These are phyloP conservation scores for Microdon myrmicae DNA, from an alignment of 2,888 invertebrate species.

Conservation along the genomic window DNA sequence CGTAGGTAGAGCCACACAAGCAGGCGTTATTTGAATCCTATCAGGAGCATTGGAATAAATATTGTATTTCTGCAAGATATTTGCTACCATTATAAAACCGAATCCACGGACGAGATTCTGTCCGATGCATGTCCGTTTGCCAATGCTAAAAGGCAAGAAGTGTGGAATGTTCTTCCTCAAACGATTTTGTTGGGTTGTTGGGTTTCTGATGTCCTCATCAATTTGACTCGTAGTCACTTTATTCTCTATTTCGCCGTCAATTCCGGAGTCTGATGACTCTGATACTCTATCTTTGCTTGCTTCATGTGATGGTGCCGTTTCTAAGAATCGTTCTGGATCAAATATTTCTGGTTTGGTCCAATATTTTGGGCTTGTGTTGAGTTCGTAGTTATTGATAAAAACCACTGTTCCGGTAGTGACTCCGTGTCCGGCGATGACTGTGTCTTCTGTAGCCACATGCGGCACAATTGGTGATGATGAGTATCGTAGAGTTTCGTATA, in stretches of 20 bases:
- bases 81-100: slow-evolving; percentile 78
- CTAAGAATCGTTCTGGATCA: slow-evolving; percentile 80
- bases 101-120: slow-evolving; percentile 82
- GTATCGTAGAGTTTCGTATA: slow-evolving; percentile 81
- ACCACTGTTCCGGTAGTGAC: slow-evolving; percentile 82
- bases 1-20: slow-evolving; percentile 80
- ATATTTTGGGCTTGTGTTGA: slow-evolving; percentile 78
- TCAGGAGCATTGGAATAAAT: slow-evolving; percentile 70
- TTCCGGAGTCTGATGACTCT: slow-evolving; percentile 69
- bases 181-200: slow-evolving; percentile 58
- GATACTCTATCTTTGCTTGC: slow-evolving; percentile 63
- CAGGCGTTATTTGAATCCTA: slow-evolving; percentile 72
- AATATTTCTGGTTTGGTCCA: slow-evolving; percentile 81
- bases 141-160: slow-evolving; percentile 87
- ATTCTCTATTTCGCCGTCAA: slow-evolving; percentile 68
- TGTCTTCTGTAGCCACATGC: slow-evolving; percentile 84
- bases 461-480: slow-evolving; percentile 91
- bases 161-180: slow-evolving; percentile 73
- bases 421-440: slow-evolving; percentile 76
- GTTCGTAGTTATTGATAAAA: slow-evolving; percentile 84
- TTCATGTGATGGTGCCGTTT: slow-evolving; percentile 56
- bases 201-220: slow-evolving; percentile 3
- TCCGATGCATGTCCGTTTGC: slow-evolving; percentile 87
- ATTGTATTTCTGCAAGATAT: slow-evolving; percentile 77
- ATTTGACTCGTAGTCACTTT: slow-evolving; percentile 8